A percentile compares a stretch with the other conserved stretches of the same genome.
phyloP scores from a whole-genome alignment of 2,797 vertebrate species.

The Todus mexicanus region DNA sequence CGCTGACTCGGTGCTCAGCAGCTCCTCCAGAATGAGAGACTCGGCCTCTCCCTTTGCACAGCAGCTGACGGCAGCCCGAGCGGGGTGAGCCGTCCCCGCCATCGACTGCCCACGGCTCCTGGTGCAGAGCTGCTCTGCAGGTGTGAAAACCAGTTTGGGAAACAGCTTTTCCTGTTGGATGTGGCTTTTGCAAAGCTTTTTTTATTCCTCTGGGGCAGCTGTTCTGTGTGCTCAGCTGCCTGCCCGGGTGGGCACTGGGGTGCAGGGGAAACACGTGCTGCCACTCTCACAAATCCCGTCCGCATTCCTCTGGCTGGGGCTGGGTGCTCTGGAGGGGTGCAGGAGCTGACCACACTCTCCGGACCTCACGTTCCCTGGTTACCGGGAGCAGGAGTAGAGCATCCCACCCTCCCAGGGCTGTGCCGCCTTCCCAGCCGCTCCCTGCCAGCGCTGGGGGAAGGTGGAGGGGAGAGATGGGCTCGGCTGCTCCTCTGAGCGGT shows the following conservation, averaged over 20 bases:
- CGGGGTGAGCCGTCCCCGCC: background rate
- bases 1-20: background rate
- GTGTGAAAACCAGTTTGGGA: background rate
- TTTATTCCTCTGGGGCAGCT: background rate
- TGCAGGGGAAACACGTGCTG: background rate
- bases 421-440: background rate
- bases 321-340: background rate
- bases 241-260: background rate
- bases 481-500: accelerated
- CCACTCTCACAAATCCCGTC: accelerated
- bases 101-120: background rate
- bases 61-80: background rate
- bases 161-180: background rate
- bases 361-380: accelerated
- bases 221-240: background rate
- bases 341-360: accelerated
- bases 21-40: background rate
- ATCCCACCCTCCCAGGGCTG: background rate
- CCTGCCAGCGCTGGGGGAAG: background rate
- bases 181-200: background rate
- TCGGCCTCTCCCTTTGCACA: background rate
- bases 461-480: background rate
- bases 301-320: background rate
- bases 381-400: background rate
- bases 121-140: background rate